phyloP scores from a whole-genome alignment of 2,113 vertebrate genomes.

The Rhabdornis inornatus region DNA sequence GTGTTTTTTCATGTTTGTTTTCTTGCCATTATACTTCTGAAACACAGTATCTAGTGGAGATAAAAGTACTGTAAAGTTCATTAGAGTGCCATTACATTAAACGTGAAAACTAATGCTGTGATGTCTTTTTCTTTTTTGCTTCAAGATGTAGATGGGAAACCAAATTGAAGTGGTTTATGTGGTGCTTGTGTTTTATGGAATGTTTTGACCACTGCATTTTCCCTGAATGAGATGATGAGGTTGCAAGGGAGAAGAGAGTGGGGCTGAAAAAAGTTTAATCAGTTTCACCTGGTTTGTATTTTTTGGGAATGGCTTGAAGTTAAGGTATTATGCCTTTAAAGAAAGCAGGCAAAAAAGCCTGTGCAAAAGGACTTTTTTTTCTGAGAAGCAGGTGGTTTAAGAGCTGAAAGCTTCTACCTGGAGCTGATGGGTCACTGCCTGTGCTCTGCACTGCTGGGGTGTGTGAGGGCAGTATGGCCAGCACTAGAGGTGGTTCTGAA shows the following conservation, averaged over 20 bases:
- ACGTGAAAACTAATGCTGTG: neutral
- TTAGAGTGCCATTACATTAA: conserved; percentile 41
- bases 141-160: neutral
- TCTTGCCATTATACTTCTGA: neutral
- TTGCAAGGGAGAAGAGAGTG: neutral
- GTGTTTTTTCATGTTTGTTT: neutral
- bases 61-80: conserved; percentile 34
- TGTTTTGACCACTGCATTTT: rapidly evolving
- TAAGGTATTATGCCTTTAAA: neutral
- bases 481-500: rapidly evolving
- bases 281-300: neutral
- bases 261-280: neutral
- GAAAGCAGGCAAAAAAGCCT: neutral
- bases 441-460: neutral
- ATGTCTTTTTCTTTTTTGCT: neutral
- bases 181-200: neutral
- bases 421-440: neutral
- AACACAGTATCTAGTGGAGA: neutral
- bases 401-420: neutral
- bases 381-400: rapidly evolving
- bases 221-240: neutral
- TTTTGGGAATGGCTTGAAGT: neutral
- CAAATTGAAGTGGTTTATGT: neutral
- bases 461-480: rapidly evolving
- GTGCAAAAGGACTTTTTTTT: neutral